These are phyloP conservation scores for Microcebus lehilahytsara DNA, from an alignment of 2,113 vertebrate genomes.

Conservation along the genomic window DNA sequence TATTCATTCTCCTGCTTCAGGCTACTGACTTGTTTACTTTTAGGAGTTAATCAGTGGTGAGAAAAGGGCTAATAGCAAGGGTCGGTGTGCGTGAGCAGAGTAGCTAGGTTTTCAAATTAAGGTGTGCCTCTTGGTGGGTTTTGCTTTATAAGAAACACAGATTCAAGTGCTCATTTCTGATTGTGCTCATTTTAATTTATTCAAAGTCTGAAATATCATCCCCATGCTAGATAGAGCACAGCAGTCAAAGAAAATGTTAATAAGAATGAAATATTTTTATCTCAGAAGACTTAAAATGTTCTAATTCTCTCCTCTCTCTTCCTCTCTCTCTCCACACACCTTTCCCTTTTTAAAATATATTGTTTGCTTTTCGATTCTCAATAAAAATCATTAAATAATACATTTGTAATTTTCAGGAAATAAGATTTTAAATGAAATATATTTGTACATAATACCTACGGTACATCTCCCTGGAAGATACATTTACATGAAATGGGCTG, in stretches of 20 bases:
- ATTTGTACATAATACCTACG: neutral
- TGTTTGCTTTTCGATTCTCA: neutral
- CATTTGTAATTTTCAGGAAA: constrained; percentile 10
- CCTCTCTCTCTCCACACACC: neutral
- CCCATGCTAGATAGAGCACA: neutral
- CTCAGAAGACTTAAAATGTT: neutral
- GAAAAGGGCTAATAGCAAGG: neutral
- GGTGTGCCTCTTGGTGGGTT: neutral
- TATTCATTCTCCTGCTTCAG: neutral
- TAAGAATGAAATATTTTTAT: neutral
- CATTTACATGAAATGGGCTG: neutral
- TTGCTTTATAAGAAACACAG: neutral
- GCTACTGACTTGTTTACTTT: neutral
- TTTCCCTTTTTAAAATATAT: constrained; percentile 8
- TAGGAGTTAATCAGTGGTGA: neutral
- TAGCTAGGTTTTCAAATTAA: neutral
- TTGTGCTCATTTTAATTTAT: neutral
- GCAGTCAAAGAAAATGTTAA: neutral
- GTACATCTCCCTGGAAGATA: neutral
- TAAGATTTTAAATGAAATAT: neutral
- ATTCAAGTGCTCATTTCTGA: neutral
- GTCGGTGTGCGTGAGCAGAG: neutral
- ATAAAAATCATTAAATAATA: constrained; percentile 14
- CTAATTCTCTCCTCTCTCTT: too few species aligned
- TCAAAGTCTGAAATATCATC: neutral